phyloP scores from a whole-genome alignment of 2,888 invertebrate genomes.

The Trimorus sp. region DNA sequence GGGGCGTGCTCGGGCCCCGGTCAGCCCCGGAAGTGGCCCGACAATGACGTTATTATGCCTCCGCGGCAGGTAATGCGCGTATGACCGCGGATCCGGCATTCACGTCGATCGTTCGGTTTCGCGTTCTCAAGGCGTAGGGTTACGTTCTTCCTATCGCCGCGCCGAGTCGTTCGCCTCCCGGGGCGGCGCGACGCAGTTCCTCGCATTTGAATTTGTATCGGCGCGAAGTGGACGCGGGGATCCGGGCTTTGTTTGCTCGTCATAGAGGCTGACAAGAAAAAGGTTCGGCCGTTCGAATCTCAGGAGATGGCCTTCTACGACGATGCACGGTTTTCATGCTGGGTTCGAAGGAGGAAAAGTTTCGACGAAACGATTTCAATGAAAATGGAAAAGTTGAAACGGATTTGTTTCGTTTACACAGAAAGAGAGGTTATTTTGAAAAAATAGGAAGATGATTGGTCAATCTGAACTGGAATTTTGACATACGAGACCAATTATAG shows the following conservation, averaged over 20 bases:
- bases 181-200: conserved; percentile 65
- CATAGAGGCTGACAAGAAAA: conserved; percentile 72
- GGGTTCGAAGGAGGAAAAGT: too few relatives aligned
- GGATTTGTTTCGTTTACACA: too few relatives aligned
- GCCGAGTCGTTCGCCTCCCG: conserved; percentile 29
- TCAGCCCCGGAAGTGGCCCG: conserved; percentile 77
- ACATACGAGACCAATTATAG: too few relatives aligned
- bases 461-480: too few relatives aligned
- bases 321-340: too few relatives aligned
- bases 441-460: too few relatives aligned
- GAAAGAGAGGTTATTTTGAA: too few relatives aligned
- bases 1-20: conserved; percentile 72
- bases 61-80: conserved; percentile 55
- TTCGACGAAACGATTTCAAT: too few relatives aligned
- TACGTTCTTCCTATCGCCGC: conserved; percentile 69
- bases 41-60: conserved; percentile 75
- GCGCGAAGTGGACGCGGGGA: conserved; percentile 68
- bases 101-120: conserved; percentile 20
- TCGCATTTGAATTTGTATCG: conserved; percentile 74
- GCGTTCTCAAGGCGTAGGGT: conserved; percentile 81
- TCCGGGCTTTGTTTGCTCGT: conserved; percentile 75
- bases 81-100: conserved; percentile 41
- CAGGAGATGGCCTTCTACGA: too few relatives aligned
- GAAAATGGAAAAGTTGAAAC: too few relatives aligned
- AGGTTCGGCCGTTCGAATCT: conserved; percentile 45